phyloP scores from a whole-genome alignment of 2,113 vertebrate genomes.

The Paracanthobrama guichenoti region DNA sequence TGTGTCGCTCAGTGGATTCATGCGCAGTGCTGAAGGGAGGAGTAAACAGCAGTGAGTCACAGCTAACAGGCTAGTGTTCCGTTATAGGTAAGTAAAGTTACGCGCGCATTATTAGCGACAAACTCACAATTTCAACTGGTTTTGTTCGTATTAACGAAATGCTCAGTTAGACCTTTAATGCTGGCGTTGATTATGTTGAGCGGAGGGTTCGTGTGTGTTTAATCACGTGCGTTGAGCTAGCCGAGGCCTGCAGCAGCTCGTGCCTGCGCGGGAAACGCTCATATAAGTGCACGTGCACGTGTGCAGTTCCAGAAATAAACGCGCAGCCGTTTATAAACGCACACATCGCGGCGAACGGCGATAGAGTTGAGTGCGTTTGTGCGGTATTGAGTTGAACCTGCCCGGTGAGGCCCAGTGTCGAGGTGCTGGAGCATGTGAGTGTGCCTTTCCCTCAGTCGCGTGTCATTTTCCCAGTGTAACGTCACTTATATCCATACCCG shows the following conservation, averaged over 20 bases:
- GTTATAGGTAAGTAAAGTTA: constrained; percentile 67
- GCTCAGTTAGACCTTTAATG: background rate
- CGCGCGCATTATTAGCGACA: background rate
- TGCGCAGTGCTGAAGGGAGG: constrained; percentile 84
- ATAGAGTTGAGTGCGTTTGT: background rate
- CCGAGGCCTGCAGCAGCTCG: constrained; percentile 46
- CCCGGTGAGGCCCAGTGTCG: background rate
- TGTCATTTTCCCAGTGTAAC: no score
- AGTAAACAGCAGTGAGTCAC: constrained; percentile 75
- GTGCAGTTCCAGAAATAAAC: background rate
- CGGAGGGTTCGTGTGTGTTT: background rate
- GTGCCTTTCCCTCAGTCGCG: background rate
- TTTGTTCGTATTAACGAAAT: background rate
- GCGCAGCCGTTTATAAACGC: background rate
- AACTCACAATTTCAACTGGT: background rate
- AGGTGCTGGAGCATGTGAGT: background rate
- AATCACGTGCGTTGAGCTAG: background rate
- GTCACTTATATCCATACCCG: background rate
- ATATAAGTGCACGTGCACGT: background rate
- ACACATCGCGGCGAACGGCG: background rate
- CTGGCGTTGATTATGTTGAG: background rate
- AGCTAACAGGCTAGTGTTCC: constrained; percentile 70
- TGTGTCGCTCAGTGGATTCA: constrained; percentile 76
- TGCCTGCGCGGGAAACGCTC: constrained; percentile 38
- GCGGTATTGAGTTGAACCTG: background rate